Conservation (phyloP, 2,113 vertebrate genomes). For the Riparia riparia region DNA sequence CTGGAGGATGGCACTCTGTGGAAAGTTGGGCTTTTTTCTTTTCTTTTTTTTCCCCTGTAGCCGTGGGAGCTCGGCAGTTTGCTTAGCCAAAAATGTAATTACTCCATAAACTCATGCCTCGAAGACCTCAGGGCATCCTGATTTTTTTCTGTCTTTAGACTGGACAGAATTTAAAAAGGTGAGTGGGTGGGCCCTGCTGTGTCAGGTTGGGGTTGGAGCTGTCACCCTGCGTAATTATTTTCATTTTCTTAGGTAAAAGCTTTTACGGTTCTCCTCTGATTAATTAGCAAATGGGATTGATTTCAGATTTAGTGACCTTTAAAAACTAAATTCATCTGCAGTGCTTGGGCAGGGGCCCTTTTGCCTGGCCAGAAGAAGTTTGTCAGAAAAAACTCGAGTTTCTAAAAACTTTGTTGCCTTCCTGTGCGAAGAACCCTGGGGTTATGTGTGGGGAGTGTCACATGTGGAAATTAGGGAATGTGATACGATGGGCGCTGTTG, state of each 20-base stretch:
- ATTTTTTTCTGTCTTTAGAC: not conserved
- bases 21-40: not conserved
- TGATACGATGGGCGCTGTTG: not conserved
- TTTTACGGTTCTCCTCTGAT: not conserved
- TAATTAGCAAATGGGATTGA: not conserved
- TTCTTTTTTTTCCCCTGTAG: not conserved
- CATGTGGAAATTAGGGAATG: not conserved
- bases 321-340: not conserved
- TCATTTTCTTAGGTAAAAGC: not conserved
- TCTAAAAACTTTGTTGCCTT: not conserved
- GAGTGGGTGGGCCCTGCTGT: not conserved
- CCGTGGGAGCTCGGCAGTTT: not conserved
- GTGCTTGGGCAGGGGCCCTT: not conserved
- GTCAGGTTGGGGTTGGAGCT: not conserved
- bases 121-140: not conserved
- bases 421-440: not conserved
- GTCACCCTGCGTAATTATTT: not conserved
- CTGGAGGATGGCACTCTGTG: not conserved
- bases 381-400: not conserved
- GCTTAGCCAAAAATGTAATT: not conserved
- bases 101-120: not conserved
- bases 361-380: not conserved
- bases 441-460: not conserved
- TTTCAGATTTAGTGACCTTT: not conserved
- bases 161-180: not conserved